Conservation (phyloP, 2,113 vertebrate species). For the Clarias gariepinus region DNA sequence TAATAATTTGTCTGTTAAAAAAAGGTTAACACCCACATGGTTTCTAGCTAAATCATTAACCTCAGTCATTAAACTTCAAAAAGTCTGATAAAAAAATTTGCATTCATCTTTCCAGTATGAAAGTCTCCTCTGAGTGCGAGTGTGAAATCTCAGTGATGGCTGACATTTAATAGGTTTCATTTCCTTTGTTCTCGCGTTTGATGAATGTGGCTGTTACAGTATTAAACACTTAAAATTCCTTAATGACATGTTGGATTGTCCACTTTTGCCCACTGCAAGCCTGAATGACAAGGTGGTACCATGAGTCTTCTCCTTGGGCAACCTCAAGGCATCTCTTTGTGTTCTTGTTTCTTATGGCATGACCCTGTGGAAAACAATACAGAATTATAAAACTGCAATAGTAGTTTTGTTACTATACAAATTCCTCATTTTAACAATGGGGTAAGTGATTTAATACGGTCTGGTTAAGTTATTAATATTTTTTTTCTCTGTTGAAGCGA, state of each 20-base stretch:
- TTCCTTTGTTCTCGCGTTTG: background rate
- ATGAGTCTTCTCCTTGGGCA: background rate
- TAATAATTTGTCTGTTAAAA: background rate
- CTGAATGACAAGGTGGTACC: conserved; percentile 59
- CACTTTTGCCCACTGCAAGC: conserved; percentile 67
- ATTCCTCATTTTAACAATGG: background rate
- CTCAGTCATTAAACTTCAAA: background rate
- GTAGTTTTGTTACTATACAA: background rate
- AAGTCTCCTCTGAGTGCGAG: background rate
- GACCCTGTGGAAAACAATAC: conserved; percentile 51
- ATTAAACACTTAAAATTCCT: conserved; percentile 49
- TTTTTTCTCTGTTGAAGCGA: background rate
- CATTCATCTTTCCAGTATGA: background rate
- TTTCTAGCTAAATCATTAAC: background rate
- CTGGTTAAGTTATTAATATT: background rate
- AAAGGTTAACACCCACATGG: background rate
- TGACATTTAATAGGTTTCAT: too few relatives aligned
- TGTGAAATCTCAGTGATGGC: background rate
- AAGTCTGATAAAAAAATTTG: background rate
- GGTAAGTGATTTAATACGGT: too few relatives aligned
- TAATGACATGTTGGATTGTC: conserved; percentile 65
- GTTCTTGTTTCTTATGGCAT: conserved; percentile 63
- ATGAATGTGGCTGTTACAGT: background rate
- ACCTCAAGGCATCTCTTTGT: conserved; percentile 72
- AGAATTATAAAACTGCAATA: too few relatives aligned